Evolutionary conservation across 1,140 invertebrate species (phyloP), one percentile per base, ranked within the genome.

Genomic region (Dendroctonus ponderosae): DNA sequence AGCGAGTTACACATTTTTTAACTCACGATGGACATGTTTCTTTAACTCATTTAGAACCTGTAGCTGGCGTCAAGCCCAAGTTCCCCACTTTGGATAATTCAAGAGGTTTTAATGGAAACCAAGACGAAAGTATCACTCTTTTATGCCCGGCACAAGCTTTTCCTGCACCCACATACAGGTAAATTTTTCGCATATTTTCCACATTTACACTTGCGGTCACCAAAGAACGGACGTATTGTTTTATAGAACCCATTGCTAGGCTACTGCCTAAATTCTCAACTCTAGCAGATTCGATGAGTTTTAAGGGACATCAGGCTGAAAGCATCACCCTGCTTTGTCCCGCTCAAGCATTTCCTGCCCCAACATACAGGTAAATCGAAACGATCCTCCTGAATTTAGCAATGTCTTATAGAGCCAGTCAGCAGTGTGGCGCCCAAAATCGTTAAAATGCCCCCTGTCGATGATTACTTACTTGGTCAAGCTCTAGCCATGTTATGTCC

Each of bases 61-160:
- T 90, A 70, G 87, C 85, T 67, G 87, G 86, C 75, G 86, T 87
- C 50, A 81, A 83, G 71, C 88, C 88, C 65, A 87, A 86, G 77
- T 84, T 85, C 76, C 85, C 87, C 63, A 84, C 84, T 49, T 81
- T 82, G 66, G 82, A 83, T 76, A 72, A 59, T 61, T 77, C 71
- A 3, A 77, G 71, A 66, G 71, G 74, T 14, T 51, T 77, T 7
- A 73, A 74, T 42, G 71, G 68, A 39, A 48, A 44, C 38, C 50
- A 66, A 8, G 46, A 56, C 41, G 6, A 63, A 42, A 68, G 60
- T 44, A 62, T 68, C 39, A 71, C 81, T 43, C 7, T 87, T 52
- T 76, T 86, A 57, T 88, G 86, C 78, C 83, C 84, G 63, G 86
- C 85, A 41, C 87, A 89, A 80, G 85, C 84, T 65, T 89, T 83